Evolutionary conservation across 2,113 vertebrate species (phyloP).

Genomic region (Mormyrus lacerda): DNA sequence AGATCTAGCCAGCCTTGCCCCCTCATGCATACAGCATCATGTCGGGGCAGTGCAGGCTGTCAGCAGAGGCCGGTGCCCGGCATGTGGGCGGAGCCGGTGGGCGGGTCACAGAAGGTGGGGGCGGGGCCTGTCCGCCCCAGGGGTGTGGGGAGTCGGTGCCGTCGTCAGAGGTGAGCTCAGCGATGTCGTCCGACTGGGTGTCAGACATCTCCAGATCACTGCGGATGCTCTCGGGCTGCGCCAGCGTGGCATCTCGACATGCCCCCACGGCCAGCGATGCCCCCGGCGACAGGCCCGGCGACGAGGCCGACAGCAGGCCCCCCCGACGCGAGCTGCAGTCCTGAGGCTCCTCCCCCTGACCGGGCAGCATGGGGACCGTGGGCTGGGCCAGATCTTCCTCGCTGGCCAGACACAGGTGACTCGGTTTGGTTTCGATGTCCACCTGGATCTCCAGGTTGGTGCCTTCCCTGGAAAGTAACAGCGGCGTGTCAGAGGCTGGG

Average conservation of each 20-base stretch:
- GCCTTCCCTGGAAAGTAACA: constrained; percentile 69
- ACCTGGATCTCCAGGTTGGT: constrained; percentile 98
- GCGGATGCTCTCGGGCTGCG: constrained; percentile 94
- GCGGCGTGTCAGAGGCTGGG: not conserved
- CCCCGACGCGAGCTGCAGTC: constrained; percentile 66
- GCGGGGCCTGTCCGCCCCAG: constrained; percentile 39
- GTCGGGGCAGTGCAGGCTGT: constrained; percentile 63
- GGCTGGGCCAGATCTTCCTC: constrained; percentile 85
- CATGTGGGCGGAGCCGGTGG: constrained; percentile 41
- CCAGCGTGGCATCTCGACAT: constrained; percentile 83
- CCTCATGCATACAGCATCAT: constrained; percentile 64
- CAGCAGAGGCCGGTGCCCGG: constrained; percentile 50
- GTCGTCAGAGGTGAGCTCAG: constrained; percentile 90
- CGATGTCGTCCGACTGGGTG: constrained; percentile 92
- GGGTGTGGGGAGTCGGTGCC: constrained; percentile 74
- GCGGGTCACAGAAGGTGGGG: constrained; percentile 19
- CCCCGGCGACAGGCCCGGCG: constrained; percentile 51
- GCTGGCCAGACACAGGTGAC: constrained; percentile 88
- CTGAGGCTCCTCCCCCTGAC: constrained; percentile 60
- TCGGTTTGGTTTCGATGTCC: constrained; percentile 97
- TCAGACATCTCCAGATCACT: constrained; percentile 97
- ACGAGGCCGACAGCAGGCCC: constrained; percentile 49
- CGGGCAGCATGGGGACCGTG: constrained; percentile 39
- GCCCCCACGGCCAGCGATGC: constrained; percentile 62
- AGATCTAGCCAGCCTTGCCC: constrained; percentile 19